Evolutionary conservation across 1,140 invertebrate genomes (phyloP).

Genomic region (Solen grandis): DNA sequence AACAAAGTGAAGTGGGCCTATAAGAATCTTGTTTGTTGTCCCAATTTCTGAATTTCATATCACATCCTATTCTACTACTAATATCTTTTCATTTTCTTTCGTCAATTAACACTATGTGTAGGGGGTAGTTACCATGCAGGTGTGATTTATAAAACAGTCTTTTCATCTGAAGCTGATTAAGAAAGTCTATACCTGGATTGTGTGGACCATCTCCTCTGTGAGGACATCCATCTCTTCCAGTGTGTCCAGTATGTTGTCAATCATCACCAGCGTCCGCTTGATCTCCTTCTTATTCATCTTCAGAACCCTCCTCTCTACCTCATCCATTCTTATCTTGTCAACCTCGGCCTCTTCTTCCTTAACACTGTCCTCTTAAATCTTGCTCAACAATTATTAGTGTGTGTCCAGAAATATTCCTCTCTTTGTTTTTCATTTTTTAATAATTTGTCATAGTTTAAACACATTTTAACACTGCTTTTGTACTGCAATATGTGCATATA

Average conservation of each 20-base stretch:
- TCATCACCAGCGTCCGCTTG: slow-evolving; percentile 19
- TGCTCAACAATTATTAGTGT: background rate
- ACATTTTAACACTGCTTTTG: background rate
- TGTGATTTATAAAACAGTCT: no score
- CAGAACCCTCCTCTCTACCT: background rate
- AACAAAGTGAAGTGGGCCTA: no score
- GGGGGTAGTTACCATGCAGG: no score
- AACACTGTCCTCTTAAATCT: background rate
- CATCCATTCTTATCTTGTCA: slow-evolving; percentile 21
- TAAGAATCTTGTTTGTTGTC: no score
- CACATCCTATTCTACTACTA: no score
- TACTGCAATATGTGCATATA: no score
- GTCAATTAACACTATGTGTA: no score
- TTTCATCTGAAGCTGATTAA: no score
- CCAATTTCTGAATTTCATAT: no score
- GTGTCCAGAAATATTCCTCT: background rate
- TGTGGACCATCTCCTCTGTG: slow-evolving; percentile 23
- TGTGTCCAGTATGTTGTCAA: slow-evolving; percentile 19
- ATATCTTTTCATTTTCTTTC: no score
- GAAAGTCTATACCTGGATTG: slow-evolving; percentile 28
- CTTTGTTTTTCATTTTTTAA: background rate
- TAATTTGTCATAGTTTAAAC: background rate
- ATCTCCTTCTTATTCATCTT: slow-evolving; percentile 14
- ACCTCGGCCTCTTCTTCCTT: background rate
- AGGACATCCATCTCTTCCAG: slow-evolving; percentile 18